A percentile compares a stretch with the other conserved stretches of the same genome.
Conservation (phyloP, 1,140 invertebrate genomes). For the Philotrypesis tridentata region DNA sequence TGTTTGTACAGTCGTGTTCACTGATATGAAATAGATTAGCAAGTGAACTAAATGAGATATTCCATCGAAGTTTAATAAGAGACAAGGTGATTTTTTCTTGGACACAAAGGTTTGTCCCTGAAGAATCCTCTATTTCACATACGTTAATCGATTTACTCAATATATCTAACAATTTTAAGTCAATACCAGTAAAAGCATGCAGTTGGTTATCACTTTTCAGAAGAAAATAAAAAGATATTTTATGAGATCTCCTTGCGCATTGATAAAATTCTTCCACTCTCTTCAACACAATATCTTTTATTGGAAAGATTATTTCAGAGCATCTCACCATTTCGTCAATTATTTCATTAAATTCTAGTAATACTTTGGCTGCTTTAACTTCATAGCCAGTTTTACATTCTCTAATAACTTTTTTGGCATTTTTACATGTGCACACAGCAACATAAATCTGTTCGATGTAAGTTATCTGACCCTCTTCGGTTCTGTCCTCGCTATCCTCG, state of each 20-base stretch:
- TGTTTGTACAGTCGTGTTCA: neutral
- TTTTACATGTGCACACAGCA: neutral
- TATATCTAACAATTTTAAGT: neutral
- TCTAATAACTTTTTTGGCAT: neutral
- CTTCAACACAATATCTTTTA: conserved; percentile 4
- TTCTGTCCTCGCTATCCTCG: neutral
- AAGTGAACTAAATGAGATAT: neutral
- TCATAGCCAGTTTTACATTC: neutral
- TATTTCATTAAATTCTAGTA: conserved; percentile 13
- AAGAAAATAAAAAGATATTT: neutral
- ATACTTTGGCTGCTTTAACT: neutral
- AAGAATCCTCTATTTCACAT: neutral
- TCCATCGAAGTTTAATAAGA: conserved; percentile 4
- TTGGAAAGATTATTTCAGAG: neutral
- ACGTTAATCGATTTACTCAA: neutral
- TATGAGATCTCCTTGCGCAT: neutral
- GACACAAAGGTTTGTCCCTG: neutral
- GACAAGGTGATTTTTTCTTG: neutral
- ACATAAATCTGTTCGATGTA: neutral
- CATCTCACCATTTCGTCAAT: neutral
- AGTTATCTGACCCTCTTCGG: neutral
- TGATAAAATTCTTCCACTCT: conserved; percentile 9
- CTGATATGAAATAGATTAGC: neutral
- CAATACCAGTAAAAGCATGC: neutral
- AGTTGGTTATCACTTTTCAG: conserved; percentile 10